Base-by-base conservation (phyloP, 2,888 invertebrate species). In the Xestia ashworthii region DNA sequence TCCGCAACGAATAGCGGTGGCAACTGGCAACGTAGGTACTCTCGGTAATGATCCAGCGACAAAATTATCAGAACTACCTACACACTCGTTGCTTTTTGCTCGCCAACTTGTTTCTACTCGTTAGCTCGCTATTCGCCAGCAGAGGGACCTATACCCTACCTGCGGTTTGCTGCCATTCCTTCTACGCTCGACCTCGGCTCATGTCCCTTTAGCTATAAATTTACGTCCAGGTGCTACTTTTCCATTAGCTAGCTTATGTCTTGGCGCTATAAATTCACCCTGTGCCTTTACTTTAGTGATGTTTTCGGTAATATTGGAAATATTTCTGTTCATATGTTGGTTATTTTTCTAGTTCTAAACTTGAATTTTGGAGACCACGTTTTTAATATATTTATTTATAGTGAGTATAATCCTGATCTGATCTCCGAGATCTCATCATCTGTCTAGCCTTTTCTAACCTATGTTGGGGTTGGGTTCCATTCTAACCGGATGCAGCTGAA, bases 181-280 rank as follows among this genome's bases (percentile, higher is more conserved):
- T 46, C 44, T 69, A 46, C 71, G 46, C 58, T 11, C 60, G 71
- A 79, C 71, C 78, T 80, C 71, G 66, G 38, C 38, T 55, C 68
- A 76, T 81, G 79, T 79, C 78, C 77, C 74, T 77, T 74, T 41
- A 46, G 74, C 69, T 53, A 83, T 83, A 83, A 84, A 83, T 83
- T 72, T 58, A 71, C 38, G 71, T 78, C 85, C 85, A 83, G 81
- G 85, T 83, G 78, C 48, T 74, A 78, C 55, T 85, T 83, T 83
- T 85, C 83, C 76, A 85, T 85, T 85, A 83, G 80, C 71, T 19
- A 79, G 50, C 73, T 76, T 80, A 68, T 73, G 68, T 70, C 65
- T 70, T 80, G n/a, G 46, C 16, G 74, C 71, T 48, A 78, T 84
- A 83, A 83, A 83, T 84, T 74, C 46, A 65, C 50, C 62, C 16